A percentile compares a stretch with the other conserved stretches of the same genome.
Evolutionary conservation across 2,797 vertebrate species (phyloP).

Genomic region (Sebastes steindachneri): DNA sequence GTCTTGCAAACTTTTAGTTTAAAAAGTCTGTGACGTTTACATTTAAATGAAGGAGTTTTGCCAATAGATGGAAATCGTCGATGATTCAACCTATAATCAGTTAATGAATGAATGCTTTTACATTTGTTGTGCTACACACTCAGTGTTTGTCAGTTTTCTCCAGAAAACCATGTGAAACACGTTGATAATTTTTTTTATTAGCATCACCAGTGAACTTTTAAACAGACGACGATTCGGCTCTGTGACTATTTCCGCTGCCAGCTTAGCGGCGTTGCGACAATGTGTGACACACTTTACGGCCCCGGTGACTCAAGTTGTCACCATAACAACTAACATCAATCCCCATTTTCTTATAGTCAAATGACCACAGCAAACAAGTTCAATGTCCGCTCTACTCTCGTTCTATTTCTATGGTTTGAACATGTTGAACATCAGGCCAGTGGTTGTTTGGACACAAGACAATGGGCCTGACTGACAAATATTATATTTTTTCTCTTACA

Average conservation of each 20-base stretch:
- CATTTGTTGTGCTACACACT: neutral
- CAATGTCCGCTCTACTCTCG: no score
- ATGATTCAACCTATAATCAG: neutral
- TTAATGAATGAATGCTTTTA: neutral
- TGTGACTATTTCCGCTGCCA: no score
- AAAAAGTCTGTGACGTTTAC: neutral
- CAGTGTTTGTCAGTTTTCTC: neutral
- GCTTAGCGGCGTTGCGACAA: no score
- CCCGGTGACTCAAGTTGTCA: no score
- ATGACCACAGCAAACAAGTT: no score
- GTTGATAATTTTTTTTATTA: neutral
- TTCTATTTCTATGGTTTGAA: no score
- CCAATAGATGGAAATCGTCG: neutral
- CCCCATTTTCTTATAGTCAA: no score
- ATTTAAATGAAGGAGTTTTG: neutral
- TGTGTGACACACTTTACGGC: no score
- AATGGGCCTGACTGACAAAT: neutral
- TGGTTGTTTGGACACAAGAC: neutral
- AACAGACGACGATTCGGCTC: no score
- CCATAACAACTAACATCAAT: no score
- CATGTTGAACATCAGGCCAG: neutral
- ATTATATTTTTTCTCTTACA: neutral
- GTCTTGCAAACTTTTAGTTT: neutral
- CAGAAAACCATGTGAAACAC: neutral
- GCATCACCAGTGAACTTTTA: neutral